A percentile compares a stretch with the other conserved stretches of the same genome.
Conservation (phyloP, 2,888 invertebrate genomes). For the Lasioglossum leucozonium region DNA sequence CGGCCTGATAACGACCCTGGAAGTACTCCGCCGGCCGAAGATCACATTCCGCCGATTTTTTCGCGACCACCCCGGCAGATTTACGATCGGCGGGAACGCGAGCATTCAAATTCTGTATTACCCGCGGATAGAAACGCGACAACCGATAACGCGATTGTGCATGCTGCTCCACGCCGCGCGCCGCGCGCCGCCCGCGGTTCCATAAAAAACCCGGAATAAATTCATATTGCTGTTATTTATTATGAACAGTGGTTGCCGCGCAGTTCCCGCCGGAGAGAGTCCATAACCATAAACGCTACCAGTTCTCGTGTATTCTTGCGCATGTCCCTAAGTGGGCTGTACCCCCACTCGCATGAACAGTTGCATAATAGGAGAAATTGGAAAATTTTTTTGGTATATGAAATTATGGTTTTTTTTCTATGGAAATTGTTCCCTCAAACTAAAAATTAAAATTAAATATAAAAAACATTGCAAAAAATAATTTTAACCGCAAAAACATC, state of each 20-base stretch:
- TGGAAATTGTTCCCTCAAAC: too few species aligned
- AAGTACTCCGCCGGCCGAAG: conserved; percentile 46
- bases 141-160: background rate
- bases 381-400: too few species aligned
- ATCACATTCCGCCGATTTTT: conserved; percentile 61
- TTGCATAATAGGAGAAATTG: too few species aligned
- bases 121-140: background rate
- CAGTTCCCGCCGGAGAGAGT: background rate
- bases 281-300: background rate
- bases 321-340: too few species aligned
- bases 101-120: conserved; percentile 57
- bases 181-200: too few species aligned
- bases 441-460: too few species aligned
- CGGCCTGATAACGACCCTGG: conserved; percentile 68
- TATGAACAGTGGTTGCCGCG: background rate
- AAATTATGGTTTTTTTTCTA: too few species aligned
- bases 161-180: too few species aligned
- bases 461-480: background rate
- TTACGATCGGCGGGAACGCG: conserved; percentile 39
- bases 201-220: background rate
- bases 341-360: too few species aligned
- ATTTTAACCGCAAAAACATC: background rate
- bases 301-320: background rate
- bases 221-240: background rate
- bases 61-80: conserved; percentile 45